These are phyloP conservation scores for Vanessa atalanta DNA, from an alignment of 1,140 invertebrate species.

Conservation along the genomic window DNA sequence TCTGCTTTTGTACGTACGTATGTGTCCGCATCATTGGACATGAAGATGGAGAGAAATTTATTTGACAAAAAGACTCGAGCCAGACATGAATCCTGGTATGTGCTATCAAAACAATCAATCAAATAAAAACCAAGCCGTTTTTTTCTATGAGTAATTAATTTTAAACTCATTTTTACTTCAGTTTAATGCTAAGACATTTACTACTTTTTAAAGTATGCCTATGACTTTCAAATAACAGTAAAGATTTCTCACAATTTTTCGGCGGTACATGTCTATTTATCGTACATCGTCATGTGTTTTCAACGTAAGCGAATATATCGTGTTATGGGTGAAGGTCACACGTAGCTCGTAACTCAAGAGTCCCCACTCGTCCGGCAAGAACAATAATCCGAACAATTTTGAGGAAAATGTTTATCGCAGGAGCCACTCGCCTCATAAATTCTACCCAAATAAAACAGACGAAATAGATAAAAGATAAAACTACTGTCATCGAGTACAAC, in stretches of 20 bases:
- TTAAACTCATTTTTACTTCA: too few species aligned
- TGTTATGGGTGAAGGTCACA: constrained; percentile 63
- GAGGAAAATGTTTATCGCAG: constrained; percentile 74
- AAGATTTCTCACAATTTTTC: too few species aligned
- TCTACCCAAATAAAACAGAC: constrained; percentile 70
- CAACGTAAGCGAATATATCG: constrained; percentile 44
- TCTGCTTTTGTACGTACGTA: constrained; percentile 8
- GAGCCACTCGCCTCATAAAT: constrained; percentile 73
- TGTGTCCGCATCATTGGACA: constrained; percentile 26
- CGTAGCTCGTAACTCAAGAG: constrained; percentile 64
- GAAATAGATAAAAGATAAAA: constrained; percentile 73
- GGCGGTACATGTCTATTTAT: neutral
- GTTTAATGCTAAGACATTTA: too few species aligned
- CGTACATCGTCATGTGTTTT: constrained; percentile 6
- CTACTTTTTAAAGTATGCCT: too few species aligned
- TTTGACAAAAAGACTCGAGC: constrained; percentile 15
- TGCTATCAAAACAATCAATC: neutral
- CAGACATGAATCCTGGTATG: constrained; percentile 9
- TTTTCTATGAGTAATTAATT: too few species aligned
- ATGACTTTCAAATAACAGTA: too few species aligned
- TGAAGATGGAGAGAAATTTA: constrained; percentile 28
- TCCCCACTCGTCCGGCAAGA: constrained; percentile 67
- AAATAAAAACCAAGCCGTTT: neutral
- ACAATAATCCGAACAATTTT: constrained; percentile 75
- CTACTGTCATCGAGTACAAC: constrained; percentile 50